A percentile compares a stretch with the other conserved stretches of the same genome.
These are phyloP conservation scores for Garrulus glandarius DNA, from an alignment of 2,797 vertebrate genomes.

Conservation along the genomic window DNA sequence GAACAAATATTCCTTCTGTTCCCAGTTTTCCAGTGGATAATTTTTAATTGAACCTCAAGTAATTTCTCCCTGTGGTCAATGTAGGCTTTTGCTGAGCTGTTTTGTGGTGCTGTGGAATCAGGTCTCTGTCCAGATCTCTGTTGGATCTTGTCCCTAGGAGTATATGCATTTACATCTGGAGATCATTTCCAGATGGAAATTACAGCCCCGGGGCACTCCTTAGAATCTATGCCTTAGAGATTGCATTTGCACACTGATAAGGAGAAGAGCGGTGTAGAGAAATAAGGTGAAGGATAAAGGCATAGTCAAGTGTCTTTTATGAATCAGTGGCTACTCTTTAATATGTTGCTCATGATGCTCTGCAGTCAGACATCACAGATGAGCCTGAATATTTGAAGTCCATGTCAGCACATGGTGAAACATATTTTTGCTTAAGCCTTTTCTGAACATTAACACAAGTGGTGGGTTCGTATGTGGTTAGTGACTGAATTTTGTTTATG, in stretches of 20 bases:
- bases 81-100: neutral
- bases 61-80: neutral
- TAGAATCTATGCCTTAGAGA: neutral
- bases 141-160: neutral
- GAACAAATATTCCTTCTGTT: neutral
- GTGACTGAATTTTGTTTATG: neutral
- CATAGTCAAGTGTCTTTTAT: neutral
- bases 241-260: neutral
- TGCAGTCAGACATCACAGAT: neutral
- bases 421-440: neutral
- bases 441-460: neutral
- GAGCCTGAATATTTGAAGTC: neutral
- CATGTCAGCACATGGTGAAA: neutral
- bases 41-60: neutral
- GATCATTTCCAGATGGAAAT: neutral
- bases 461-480: fast-evolving
- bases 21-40: neutral
- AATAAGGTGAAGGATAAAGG: neutral
- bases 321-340: neutral
- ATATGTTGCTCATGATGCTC: neutral
- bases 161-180: neutral
- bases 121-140: neutral
- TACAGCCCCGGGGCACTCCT: neutral
- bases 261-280: neutral
- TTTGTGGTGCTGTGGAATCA: neutral